Evolutionary conservation across 1,140 invertebrate genomes (phyloP), one percentile per base, ranked within the genome.

Genomic region (Drosophila baimaii): DNA sequence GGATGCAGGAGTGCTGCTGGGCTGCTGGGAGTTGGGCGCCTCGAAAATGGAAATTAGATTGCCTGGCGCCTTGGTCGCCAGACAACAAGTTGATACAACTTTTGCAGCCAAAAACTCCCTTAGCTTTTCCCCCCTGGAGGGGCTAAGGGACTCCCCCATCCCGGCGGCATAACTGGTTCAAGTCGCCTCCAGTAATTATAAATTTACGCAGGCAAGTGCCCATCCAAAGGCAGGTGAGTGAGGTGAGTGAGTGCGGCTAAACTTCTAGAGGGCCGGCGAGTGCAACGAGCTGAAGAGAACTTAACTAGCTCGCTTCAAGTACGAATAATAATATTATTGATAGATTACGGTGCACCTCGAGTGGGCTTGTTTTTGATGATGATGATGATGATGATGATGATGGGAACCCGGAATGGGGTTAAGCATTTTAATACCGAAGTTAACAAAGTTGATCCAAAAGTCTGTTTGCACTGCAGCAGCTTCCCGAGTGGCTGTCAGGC

Each of bases 171-270:
- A 86, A 79, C 83, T 83, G 77, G 83, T 82, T 88, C 76, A 86
- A 88, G 83, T 88, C 86, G 83, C 81, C 77, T 77, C 64, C 76
- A 80, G 83, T 86, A 86, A 86, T 86, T 86, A 86, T 88, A 88
- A 86, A 86, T 86, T 86, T 86, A 86, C 83, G 83, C 72, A 77
- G 86, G 68, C 83, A 86, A 79, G 82, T 79, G 81, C 46, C 71
- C 57, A 55, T 46, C 19, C 44, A 17, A 41, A 43, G 69, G 65
- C 31, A 68, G 58, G 68, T 54, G 61, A 33, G 61, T 61, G 25
- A 31, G 52, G 41, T n/a, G n/a, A n/a, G n/a, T n/a, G n/a, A 33
- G 61, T 61, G 25, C 35, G 52, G 41, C 37, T 44, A 15, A 77
- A 74, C 61, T 63, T 56, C 63, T 61, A 54, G 51, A 55, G 41